Evolutionary conservation across 1,140 invertebrate genomes (phyloP).

Genomic region (Nasonia giraulti): DNA sequence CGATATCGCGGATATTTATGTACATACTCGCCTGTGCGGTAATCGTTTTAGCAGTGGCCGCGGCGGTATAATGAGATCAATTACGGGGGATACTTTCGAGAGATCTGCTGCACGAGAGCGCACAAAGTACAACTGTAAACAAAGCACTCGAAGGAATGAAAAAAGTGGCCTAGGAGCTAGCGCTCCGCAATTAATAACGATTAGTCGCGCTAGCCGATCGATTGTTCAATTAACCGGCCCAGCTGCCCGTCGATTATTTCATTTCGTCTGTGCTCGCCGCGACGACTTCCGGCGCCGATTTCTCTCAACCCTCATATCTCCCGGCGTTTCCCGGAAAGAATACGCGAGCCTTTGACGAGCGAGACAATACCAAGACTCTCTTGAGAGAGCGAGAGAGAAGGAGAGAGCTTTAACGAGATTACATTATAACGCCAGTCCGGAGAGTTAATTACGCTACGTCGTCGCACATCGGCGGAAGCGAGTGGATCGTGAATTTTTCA

Average conservation of each 20-base stretch:
- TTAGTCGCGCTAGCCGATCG: conserved; percentile 6
- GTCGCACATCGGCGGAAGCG: not conserved
- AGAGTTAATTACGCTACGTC: not conserved
- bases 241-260: conserved; percentile 32
- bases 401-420: not conserved
- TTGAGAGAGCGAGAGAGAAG: no score
- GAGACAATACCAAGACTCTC: not conserved
- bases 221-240: conserved; percentile 37
- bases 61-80: no score
- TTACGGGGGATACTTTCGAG: no score
- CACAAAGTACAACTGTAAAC: not conserved
- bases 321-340: not conserved
- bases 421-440: not conserved
- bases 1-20: no score
- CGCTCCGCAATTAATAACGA: conserved; percentile 8
- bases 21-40: no score
- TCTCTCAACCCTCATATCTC: not conserved
- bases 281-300: conserved; percentile 2
- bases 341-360: no score
- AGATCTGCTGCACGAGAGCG: no score
- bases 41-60: no score
- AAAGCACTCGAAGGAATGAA: not conserved
- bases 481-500: not conserved
- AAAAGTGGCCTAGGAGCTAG: not conserved
- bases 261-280: not conserved